Evolutionary conservation across 1,140 invertebrate genomes (phyloP).

Genomic region (Drosophila bocqueti): DNA sequence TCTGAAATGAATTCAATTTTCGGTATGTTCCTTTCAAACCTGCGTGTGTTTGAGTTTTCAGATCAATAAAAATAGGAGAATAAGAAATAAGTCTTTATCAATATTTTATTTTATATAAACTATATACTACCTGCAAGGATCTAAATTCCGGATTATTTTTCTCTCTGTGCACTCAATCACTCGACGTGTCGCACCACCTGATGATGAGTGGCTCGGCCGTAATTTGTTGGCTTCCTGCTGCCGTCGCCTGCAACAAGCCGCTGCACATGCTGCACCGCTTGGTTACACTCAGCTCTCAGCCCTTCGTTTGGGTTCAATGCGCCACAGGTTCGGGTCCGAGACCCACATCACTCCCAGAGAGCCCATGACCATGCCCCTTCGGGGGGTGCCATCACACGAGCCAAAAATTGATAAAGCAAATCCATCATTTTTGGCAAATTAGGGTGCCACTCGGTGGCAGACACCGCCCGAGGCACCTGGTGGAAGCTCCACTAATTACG

Average conservation of each 20-base stretch:
- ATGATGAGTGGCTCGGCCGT: conserved; percentile 65
- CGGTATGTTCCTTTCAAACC: neutral
- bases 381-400: conserved; percentile 37
- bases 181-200: conserved; percentile 73
- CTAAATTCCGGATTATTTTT: neutral
- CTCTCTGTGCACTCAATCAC: conserved; percentile 59
- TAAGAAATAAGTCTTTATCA: neutral
- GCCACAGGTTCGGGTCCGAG: conserved; percentile 27
- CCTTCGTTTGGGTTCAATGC: conserved; percentile 73
- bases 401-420: conserved; percentile 67
- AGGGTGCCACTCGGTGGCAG: conserved; percentile 70
- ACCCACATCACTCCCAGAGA: conserved; percentile 23
- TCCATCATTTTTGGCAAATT: conserved; percentile 67
- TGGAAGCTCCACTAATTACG: conserved; percentile 58
- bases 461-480: conserved; percentile 40
- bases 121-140: neutral
- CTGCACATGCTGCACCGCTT: conserved; percentile 80
- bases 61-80: neutral
- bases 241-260: conserved; percentile 76
- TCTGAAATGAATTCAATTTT: neutral
- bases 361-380: conserved; percentile 6
- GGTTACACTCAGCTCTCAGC: conserved; percentile 45
- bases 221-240: conserved; percentile 73
- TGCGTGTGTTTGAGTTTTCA: neutral
- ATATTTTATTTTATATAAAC: neutral